Evolutionary conservation across 1,140 invertebrate genomes (phyloP).

Genomic region (Elysia chlorotica): DNA sequence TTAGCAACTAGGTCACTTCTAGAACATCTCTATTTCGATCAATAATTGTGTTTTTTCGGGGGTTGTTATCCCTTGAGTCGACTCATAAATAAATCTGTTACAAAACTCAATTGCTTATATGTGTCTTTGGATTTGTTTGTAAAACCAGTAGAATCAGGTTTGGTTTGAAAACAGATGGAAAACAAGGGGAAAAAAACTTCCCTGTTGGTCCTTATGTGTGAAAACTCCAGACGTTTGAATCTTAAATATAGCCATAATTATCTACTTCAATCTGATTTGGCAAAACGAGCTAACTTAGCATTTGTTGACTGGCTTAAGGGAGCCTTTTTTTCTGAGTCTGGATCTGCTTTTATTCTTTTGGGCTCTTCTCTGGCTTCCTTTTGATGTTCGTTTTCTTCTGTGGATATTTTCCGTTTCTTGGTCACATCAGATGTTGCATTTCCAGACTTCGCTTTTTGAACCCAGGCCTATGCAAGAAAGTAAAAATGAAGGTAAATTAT

Average conservation of each 20-base stretch:
- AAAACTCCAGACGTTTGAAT: neutral
- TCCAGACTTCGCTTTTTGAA: conserved; percentile 7
- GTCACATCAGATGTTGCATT: neutral
- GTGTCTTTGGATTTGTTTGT: neutral
- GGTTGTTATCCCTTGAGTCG: no score
- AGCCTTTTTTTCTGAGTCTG: neutral
- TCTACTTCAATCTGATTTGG: conserved; percentile 11
- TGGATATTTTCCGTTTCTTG: conserved; percentile 15
- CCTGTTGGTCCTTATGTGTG: neutral
- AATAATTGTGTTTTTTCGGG: no score
- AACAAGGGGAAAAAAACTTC: neutral
- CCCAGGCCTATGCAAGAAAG: no score
- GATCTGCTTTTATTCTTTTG: neutral
- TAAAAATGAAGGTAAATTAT: no score
- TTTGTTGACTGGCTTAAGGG: conserved; percentile 2
- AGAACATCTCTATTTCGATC: no score
- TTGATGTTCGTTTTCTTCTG: neutral
- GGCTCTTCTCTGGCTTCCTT: neutral
- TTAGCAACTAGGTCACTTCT: no score
- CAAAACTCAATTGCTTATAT: neutral
- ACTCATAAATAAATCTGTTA: no score
- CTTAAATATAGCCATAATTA: no score
- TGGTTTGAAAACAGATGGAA: no score
- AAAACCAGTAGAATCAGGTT: neutral
- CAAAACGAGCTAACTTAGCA: conserved; percentile 20